These are phyloP conservation scores for Elephas maximus DNA, from an alignment of 2,113 vertebrate species.

Conservation along the genomic window DNA sequence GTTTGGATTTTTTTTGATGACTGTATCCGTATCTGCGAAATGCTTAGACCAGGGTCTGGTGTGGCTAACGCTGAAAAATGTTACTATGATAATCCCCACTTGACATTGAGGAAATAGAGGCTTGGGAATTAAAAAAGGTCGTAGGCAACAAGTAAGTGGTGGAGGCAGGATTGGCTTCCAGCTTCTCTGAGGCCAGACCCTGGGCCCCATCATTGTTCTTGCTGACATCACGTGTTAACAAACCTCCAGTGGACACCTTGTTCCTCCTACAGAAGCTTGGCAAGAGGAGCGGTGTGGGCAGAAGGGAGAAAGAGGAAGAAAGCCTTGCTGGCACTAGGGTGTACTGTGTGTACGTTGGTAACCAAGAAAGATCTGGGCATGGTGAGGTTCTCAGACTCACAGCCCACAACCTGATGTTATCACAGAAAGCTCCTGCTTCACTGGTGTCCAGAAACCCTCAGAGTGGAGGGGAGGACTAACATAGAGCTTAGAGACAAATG, in stretches of 20 bases:
- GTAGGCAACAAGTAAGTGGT: no score
- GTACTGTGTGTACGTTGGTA: neutral
- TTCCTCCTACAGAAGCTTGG: neutral
- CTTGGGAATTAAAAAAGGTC: no score
- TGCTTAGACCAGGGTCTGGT: neutral
- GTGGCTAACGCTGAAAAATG: no score
- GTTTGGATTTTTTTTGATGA: no score
- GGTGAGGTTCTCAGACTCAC: neutral
- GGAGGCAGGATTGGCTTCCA: neutral
- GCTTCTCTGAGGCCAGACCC: neutral
- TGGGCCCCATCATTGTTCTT: neutral
- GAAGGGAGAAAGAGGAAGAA: neutral
- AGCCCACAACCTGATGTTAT: neutral
- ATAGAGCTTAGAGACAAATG: neutral
- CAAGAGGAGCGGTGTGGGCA: neutral
- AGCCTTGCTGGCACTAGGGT: fast-evolving
- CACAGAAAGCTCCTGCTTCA: neutral
- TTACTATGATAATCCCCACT: neutral
- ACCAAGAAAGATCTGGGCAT: fast-evolving
- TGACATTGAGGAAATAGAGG: neutral
- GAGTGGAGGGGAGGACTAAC: fast-evolving
- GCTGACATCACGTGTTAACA: neutral
- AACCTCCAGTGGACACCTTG: neutral
- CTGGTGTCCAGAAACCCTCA: neutral
- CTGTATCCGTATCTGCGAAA: no score